phyloP scores from a whole-genome alignment of 1,140 invertebrate genomes.

The Oedothorax gibbosus region DNA sequence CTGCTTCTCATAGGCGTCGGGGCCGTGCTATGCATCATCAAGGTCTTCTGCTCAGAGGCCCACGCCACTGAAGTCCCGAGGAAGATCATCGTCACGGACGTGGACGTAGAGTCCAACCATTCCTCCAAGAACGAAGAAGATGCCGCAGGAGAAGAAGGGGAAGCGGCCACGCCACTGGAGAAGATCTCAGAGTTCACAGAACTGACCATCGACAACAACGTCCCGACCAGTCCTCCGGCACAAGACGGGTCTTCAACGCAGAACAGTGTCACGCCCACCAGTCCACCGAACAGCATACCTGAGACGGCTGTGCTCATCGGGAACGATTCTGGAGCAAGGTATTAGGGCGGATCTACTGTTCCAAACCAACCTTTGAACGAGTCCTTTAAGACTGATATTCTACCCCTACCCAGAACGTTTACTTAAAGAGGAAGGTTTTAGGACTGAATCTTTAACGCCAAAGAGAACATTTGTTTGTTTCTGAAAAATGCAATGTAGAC shows the following conservation, averaged over 20 bases:
- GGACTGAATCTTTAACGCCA: not conserved
- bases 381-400: not conserved
- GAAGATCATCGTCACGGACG: slow-evolving; percentile 8
- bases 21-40: slow-evolving; percentile 61
- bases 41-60: slow-evolving; percentile 59
- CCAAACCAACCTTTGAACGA: not conserved
- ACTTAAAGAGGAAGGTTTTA: not conserved
- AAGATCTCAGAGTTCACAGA: slow-evolving; percentile 46
- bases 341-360: slow-evolving; percentile 1
- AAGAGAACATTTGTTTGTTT: not conserved
- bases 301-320: slow-evolving; percentile 59
- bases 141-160: not conserved
- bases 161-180: slow-evolving; percentile 20
- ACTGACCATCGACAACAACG: slow-evolving; percentile 14
- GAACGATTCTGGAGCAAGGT: slow-evolving; percentile 42
- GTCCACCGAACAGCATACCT: slow-evolving; percentile 56
- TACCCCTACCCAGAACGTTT: not conserved
- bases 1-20: slow-evolving; percentile 62
- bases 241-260: not conserved
- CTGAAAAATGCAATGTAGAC: not conserved
- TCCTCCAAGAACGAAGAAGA: slow-evolving; percentile 24
- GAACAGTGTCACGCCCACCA: slow-evolving; percentile 52
- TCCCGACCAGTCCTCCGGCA: not conserved
- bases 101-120: slow-evolving; percentile 19
- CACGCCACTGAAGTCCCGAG: slow-evolving; percentile 39